phyloP scores from a whole-genome alignment of 2,113 vertebrate genomes.

The Caretta caretta region DNA sequence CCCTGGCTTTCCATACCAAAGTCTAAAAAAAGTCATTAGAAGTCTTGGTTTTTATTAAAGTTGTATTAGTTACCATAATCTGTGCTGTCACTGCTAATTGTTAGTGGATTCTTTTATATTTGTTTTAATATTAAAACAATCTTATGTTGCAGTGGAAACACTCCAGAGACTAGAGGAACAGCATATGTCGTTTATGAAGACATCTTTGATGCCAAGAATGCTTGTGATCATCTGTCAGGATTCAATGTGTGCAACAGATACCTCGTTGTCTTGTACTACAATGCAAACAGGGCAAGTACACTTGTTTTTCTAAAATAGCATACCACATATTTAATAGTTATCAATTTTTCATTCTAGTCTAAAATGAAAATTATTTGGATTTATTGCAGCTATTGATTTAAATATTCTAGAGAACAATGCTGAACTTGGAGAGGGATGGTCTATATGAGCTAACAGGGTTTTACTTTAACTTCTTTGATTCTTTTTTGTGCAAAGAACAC shows the following conservation, averaged over 20 bases:
- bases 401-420: not conserved
- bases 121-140: not conserved
- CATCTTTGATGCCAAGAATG: constrained; percentile 99
- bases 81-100: not conserved
- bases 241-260: constrained; percentile 99
- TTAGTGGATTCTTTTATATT: not conserved
- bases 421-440: not conserved
- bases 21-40: not conserved
- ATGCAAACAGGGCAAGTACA: constrained; percentile 92
- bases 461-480: not conserved
- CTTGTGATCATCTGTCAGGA: constrained; percentile 97
- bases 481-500: not conserved
- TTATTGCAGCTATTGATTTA: not conserved
- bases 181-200: constrained; percentile 99
- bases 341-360: not conserved
- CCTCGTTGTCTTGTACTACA: constrained; percentile 97
- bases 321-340: not conserved
- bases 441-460: not conserved
- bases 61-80: not conserved
- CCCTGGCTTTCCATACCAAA: not conserved
- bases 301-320: no score
- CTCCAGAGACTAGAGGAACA: constrained; percentile 95
- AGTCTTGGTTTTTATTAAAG: not conserved
- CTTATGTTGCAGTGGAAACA: constrained; percentile 89
- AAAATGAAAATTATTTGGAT: not conserved